These are phyloP conservation scores for Falco peregrinus DNA, from an alignment of 2,797 vertebrate genomes.

Conservation along the genomic window DNA sequence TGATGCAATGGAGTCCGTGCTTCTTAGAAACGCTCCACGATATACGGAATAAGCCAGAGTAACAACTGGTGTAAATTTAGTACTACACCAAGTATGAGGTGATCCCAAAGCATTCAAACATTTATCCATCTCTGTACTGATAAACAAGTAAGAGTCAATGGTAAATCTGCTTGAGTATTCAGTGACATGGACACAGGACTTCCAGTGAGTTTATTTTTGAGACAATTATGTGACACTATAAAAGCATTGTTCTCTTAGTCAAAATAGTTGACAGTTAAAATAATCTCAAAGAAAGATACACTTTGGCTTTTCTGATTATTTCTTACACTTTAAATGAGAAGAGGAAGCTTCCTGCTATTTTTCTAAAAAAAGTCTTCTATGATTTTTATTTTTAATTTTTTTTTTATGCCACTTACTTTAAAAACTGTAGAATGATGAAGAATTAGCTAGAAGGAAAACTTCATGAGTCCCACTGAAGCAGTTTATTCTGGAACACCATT, in stretches of 20 bases:
- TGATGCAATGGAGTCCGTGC: not conserved
- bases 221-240: not conserved
- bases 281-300: not conserved
- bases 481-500: conserved; percentile 68
- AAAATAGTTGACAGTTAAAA: not conserved
- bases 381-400: conserved; percentile 17
- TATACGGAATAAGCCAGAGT: not conserved
- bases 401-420: not conserved
- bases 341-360: not conserved
- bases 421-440: conserved; percentile 44
- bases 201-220: not conserved
- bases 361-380: not conserved
- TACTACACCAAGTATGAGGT: not conserved
- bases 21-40: not conserved
- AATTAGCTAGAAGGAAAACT: conserved; percentile 49
- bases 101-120: not conserved
- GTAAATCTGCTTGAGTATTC: not conserved
- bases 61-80: not conserved
- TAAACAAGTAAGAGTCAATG: not conserved
- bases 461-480: conserved; percentile 49
- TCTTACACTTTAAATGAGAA: not conserved
- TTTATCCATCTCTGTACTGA: not conserved
- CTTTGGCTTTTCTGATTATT: not conserved
- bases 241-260: not conserved
- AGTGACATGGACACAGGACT: not conserved